Evolutionary conservation across 2,113 vertebrate species (phyloP).

Genomic region (Rhombomys opimus): DNA sequence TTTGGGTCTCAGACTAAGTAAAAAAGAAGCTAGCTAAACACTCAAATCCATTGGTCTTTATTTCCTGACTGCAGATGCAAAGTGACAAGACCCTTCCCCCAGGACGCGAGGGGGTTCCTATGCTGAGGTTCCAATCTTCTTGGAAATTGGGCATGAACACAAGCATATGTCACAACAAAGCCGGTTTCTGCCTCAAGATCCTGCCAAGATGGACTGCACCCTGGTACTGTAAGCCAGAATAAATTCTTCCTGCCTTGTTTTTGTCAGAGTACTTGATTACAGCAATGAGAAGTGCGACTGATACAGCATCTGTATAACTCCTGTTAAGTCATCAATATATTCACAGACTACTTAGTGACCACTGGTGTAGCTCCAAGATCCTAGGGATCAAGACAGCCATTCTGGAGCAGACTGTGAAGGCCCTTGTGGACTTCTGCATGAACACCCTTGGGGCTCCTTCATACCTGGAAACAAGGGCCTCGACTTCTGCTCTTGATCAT

Average conservation of each 20-base stretch:
- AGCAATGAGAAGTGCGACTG: neutral
- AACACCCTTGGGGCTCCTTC: neutral
- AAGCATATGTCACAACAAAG: too few species aligned
- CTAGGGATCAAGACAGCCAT: neutral
- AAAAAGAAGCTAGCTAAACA: neutral
- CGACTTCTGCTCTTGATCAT: neutral
- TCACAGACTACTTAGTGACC: neutral
- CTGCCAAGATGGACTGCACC: neutral
- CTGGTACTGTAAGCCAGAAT: neutral
- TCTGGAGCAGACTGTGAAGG: neutral
- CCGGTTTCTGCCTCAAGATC: neutral
- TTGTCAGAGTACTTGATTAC: neutral
- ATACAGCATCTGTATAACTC: neutral
- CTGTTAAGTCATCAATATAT: too few species aligned
- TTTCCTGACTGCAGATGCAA: neutral
- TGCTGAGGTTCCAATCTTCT: too few species aligned
- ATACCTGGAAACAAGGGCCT: neutral
- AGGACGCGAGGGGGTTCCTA: too few species aligned
- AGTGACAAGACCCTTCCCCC: too few species aligned
- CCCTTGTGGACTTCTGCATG: neutral
- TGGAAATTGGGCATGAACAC: too few species aligned
- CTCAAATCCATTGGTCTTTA: neutral
- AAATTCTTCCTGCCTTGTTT: neutral
- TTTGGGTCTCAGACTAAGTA: neutral
- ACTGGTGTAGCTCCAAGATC: neutral